Evolutionary conservation across 2,113 vertebrate species (phyloP), one percentile per base, ranked within the genome.

Genomic region (Quiscalus mexicanus): DNA sequence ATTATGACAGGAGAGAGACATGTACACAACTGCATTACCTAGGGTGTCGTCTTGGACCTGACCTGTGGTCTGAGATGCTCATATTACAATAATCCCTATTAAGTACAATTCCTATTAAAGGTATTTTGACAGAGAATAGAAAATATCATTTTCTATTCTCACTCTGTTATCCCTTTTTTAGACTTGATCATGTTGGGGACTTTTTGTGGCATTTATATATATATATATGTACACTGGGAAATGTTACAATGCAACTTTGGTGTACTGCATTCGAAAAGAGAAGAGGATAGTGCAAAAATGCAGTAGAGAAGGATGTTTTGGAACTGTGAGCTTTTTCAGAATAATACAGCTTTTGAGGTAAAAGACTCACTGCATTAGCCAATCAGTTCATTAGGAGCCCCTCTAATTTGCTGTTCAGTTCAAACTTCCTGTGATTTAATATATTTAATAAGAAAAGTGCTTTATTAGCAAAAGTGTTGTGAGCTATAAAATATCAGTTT

Each of bases 381-480:
- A 96, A 41, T 71, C 74, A 96, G 63, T 42, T 90, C 52, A 60
- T 35, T 89, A 75, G 45, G 64, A 95, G 62, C 59, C 55, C 85
- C 37, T 96, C 92, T 71, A 83, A 90, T 91, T 89, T 52, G 45
- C 70, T 24, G 5, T 71, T 95, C 19, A 44, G 28, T 88, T 70
- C 52, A 92, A 85, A 93, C 24, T 92, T 87, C 83, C 49, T 68
- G 25, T 83, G 65, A 91, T 23, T 90, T 45, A 96, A 81, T 77
- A 28, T 82, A 91, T 92, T 75, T 78, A 69, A 50, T 55, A 86
- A 80, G 81, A 89, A 63, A 90, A 86, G 95, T 84, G 64, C 28
- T 90, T 41, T 41, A 78, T 81, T 91, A 93, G 52, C 87, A 89
- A 95, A 93, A 93, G 31, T 68, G 21, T 53, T 93, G 75, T 73